Conservation (phyloP, 2,113 vertebrate species). For the Lamprotornis superbus region DNA sequence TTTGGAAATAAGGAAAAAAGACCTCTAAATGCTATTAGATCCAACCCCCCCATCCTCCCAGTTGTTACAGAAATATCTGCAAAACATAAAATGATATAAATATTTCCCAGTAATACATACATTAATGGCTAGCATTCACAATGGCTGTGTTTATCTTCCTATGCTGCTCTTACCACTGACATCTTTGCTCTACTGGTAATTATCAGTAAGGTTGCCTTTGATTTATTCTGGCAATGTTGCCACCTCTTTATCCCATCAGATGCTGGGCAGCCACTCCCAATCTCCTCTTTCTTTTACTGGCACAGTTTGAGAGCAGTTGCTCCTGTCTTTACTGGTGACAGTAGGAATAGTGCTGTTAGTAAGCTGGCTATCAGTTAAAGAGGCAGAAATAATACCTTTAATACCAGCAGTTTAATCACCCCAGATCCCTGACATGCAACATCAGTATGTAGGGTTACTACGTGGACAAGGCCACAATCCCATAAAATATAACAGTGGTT, state of each 20-base stretch:
- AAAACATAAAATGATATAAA: neutral
- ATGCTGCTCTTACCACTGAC: neutral
- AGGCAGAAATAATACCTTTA: neutral
- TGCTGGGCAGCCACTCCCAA: neutral
- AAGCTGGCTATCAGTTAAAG: neutral
- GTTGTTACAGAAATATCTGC: neutral
- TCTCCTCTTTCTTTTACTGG: neutral
- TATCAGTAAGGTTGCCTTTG: neutral
- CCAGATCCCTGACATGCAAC: neutral
- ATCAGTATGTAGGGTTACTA: neutral
- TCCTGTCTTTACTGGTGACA: neutral
- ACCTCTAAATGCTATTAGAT: neutral
- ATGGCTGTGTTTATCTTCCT: neutral
- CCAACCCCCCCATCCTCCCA: fast-evolving
- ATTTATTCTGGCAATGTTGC: neutral
- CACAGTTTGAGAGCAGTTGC: neutral
- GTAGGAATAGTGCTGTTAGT: neutral
- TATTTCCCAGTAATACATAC: neutral
- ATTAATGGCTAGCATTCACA: neutral
- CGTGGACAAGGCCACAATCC: neutral
- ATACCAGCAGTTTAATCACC: neutral
- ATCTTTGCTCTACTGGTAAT: neutral
- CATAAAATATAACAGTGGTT: neutral
- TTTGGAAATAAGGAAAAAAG: neutral
- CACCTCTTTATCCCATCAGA: neutral